A percentile compares a stretch with the other conserved stretches of the same genome.
Conservation (phyloP, 2,113 vertebrate genomes). For the Orcinus orca region DNA sequence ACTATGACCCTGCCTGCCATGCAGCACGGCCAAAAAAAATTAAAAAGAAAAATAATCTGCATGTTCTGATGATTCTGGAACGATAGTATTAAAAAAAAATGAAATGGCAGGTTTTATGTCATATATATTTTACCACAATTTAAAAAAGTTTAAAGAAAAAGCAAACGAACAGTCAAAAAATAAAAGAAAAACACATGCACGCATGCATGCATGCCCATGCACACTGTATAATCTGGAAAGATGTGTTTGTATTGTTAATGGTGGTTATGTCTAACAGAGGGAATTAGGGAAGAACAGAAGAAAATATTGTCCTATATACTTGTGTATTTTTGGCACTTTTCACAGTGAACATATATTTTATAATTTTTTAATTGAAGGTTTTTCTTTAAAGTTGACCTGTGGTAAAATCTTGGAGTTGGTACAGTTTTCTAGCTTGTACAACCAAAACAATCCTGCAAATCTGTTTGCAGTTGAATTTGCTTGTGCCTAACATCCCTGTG, state of each 20-base stretch:
- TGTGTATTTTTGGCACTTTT: background rate
- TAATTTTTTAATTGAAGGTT: background rate
- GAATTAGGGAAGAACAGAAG: background rate
- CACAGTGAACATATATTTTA: background rate
- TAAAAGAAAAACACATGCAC: background rate
- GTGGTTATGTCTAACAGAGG: background rate
- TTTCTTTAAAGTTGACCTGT: background rate
- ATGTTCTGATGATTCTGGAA: background rate
- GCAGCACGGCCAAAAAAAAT: background rate
- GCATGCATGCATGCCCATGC: accelerated
- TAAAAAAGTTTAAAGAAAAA: background rate
- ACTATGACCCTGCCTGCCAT: background rate
- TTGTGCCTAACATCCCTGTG: background rate
- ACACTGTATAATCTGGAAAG: background rate
- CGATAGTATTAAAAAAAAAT: background rate
- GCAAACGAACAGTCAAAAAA: background rate
- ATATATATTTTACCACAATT: background rate
- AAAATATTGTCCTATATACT: background rate
- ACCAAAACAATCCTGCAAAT: background rate
- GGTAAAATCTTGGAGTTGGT: background rate
- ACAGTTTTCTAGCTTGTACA: background rate
- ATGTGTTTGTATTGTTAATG: background rate
- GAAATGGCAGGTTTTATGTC: background rate
- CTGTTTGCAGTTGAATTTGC: background rate
- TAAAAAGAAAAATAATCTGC: background rate